Percentiles rank a stretch among this genome's conserved stretches.
phyloP scores from a whole-genome alignment of 1,140 invertebrate species.

The Drosophila eugracilis region DNA sequence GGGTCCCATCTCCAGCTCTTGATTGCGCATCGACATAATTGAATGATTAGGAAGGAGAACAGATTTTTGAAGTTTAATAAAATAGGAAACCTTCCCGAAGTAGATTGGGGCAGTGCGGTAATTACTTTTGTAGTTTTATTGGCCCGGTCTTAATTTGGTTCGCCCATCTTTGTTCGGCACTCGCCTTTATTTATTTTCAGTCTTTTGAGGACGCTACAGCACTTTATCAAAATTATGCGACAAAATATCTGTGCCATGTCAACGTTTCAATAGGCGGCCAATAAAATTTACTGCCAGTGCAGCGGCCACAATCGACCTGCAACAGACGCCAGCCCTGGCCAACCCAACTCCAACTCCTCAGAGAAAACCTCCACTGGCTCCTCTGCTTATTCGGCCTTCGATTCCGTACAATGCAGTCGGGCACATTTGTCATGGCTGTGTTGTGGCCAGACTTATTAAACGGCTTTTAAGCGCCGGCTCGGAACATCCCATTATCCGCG shows the following conservation, averaged over 20 bases:
- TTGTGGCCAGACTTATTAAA: slow-evolving; percentile 76
- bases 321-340: slow-evolving; percentile 16
- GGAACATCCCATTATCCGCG: slow-evolving; percentile 29
- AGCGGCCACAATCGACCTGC: slow-evolving; percentile 43
- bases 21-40: background rate
- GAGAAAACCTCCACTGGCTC: slow-evolving; percentile 2
- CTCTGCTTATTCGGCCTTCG: slow-evolving; percentile 3
- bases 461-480: slow-evolving; percentile 69
- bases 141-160: background rate
- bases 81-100: background rate
- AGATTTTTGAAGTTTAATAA: background rate
- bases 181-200: background rate
- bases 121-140: background rate
- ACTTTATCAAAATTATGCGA: slow-evolving; percentile 74
- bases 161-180: background rate
- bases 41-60: too few species aligned
- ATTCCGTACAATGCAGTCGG: slow-evolving; percentile 51
- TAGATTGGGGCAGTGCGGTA: background rate
- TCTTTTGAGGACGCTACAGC: slow-evolving; percentile 2
- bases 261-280: slow-evolving; percentile 60
- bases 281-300: slow-evolving; percentile 67
- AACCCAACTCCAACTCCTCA: slow-evolving; percentile 11
- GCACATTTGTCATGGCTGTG: slow-evolving; percentile 66
- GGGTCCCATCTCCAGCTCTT: background rate
- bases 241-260: slow-evolving; percentile 76